These are phyloP conservation scores for Stenchaetothrips biformis DNA, from an alignment of 2,888 invertebrate species.

Conservation along the genomic window DNA sequence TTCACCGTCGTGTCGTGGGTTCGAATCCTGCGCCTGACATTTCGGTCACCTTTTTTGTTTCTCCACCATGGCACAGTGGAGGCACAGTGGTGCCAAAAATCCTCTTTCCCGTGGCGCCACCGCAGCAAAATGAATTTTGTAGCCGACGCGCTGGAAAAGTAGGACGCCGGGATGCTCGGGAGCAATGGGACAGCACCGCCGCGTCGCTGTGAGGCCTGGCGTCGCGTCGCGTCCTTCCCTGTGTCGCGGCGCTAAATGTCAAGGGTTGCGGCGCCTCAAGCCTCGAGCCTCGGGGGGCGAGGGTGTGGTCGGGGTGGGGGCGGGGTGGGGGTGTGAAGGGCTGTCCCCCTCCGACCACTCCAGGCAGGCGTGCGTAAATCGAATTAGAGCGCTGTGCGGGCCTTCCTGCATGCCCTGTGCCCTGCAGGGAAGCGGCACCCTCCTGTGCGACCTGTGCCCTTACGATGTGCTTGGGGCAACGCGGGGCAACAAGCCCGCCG, in stretches of 20 bases:
- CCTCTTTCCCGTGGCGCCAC: too few species aligned
- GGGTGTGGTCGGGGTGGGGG: background rate
- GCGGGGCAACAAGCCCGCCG: background rate
- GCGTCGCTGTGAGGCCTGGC: background rate
- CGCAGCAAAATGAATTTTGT: background rate
- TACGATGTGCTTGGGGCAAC: background rate
- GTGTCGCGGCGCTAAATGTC: background rate
- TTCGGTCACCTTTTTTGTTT: too few species aligned
- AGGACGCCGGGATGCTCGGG: background rate
- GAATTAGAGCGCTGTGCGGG: background rate
- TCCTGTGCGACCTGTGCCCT: background rate
- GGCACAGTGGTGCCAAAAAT: too few species aligned
- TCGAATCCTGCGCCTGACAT: too few species aligned
- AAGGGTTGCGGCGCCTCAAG: background rate
- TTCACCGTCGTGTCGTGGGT: too few species aligned
- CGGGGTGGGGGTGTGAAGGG: background rate
- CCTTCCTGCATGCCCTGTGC: background rate
- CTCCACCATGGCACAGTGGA: too few species aligned
- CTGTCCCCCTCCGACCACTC: background rate
- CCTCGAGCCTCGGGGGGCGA: background rate
- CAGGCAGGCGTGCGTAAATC: background rate
- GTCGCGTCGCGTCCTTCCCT: background rate
- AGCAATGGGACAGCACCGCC: background rate
- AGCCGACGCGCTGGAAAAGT: background rate
- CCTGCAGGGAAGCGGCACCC: background rate